Evolutionary conservation across 2,888 invertebrate species (phyloP).

Genomic region (Apotomis turbidana): DNA sequence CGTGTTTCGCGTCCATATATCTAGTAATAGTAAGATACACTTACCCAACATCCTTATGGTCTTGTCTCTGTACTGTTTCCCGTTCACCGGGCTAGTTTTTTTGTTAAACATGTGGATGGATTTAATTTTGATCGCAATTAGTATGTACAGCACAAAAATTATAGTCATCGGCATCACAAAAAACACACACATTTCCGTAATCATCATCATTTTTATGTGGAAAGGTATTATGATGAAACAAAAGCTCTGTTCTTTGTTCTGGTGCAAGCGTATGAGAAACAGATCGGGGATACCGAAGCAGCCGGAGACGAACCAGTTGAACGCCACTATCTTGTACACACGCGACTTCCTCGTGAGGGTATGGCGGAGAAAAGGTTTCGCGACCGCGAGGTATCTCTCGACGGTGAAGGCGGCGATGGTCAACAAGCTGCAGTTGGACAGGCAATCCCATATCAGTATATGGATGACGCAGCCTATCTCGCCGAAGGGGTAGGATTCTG

Average conservation of each 20-base stretch:
- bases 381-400: conserved; percentile 93
- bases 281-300: conserved; percentile 88
- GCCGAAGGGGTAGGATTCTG: conserved; percentile 89
- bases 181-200: conserved; percentile 89
- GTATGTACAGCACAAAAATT: conserved; percentile 90
- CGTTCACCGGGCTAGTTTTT: conserved; percentile 75
- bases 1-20: too few relatives aligned
- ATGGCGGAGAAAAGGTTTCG: conserved; percentile 91
- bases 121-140: conserved; percentile 88
- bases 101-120: conserved; percentile 82
- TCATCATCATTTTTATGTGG: conserved; percentile 66
- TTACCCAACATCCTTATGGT: conserved; percentile 92
- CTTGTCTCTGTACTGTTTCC: conserved; percentile 75
- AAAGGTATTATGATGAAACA: conserved; percentile 67
- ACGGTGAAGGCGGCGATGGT: conserved; percentile 94
- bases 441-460: conserved; percentile 91
- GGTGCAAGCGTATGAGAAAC: conserved; percentile 66
- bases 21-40: conserved; percentile 55
- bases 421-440: conserved; percentile 91
- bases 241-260: conserved; percentile 66
- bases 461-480: conserved; percentile 89
- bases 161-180: conserved; percentile 93
- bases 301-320: conserved; percentile 90
- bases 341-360: conserved; percentile 90
- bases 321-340: conserved; percentile 87